Evolutionary conservation across 2,797 vertebrate genomes (phyloP).

Genomic region (Zonotrichia albicollis): DNA sequence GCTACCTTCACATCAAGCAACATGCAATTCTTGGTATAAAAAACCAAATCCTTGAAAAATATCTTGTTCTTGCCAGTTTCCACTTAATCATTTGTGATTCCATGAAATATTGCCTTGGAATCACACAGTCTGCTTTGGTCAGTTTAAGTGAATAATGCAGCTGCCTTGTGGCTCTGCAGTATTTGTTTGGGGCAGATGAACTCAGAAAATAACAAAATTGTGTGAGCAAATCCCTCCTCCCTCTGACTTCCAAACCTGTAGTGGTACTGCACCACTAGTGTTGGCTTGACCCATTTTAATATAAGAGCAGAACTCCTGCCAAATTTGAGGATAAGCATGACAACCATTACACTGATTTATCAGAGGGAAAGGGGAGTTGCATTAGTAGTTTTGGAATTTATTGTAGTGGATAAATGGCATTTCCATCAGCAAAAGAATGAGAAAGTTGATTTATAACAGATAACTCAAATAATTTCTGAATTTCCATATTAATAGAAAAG

Average conservation of each 20-base stretch:
- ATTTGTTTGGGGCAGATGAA: not conserved
- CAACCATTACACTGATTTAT: constrained; percentile 31
- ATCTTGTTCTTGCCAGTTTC: not conserved
- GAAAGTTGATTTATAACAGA: constrained; percentile 54
- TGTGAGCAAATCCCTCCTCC: not conserved
- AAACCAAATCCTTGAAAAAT: not conserved
- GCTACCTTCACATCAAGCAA: not conserved
- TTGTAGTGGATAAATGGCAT: constrained; percentile 39
- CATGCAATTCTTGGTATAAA: not conserved
- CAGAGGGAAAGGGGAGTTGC: not conserved
- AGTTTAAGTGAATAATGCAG: not conserved
- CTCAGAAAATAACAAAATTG: not conserved
- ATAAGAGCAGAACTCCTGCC: not conserved
- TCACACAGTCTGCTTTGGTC: not conserved
- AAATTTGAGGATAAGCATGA: not conserved
- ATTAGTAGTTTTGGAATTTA: constrained; percentile 36
- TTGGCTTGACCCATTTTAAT: not conserved
- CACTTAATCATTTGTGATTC: not conserved
- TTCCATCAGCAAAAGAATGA: constrained; percentile 56
- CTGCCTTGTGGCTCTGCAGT: not conserved
- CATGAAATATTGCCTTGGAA: not conserved
- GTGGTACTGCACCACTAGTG: not conserved
- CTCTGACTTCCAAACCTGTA: not conserved
- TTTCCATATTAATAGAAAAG: constrained; percentile 69
- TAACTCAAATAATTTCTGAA: constrained; percentile 62